phyloP scores from a whole-genome alignment of 2,113 vertebrate genomes.

The Atlantisia rogersi region DNA sequence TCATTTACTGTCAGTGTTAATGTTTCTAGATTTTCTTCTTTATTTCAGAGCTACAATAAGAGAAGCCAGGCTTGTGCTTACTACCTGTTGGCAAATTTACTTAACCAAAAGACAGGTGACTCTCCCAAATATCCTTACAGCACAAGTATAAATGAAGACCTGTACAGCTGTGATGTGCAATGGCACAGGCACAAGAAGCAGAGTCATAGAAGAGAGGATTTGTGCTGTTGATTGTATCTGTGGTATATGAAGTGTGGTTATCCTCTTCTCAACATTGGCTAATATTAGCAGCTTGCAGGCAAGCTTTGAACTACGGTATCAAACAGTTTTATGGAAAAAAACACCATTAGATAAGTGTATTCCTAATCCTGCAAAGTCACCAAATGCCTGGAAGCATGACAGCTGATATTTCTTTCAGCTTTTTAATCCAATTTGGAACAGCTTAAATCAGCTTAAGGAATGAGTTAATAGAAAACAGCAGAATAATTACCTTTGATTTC shows the following conservation, averaged over 20 bases:
- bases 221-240: neutral
- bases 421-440: neutral
- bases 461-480: slow-evolving; percentile 5
- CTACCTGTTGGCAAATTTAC: neutral
- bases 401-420: neutral
- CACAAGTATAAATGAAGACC: neutral
- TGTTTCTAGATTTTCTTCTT: neutral
- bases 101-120: neutral
- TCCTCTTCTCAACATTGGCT: neutral
- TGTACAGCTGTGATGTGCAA: neutral
- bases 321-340: neutral
- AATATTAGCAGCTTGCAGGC: neutral
- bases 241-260: neutral
- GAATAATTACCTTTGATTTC: neutral
- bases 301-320: neutral
- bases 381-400: neutral
- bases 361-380: slow-evolving; percentile 7
- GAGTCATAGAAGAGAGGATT: neutral
- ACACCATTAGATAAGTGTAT: neutral
- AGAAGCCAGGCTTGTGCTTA: neutral
- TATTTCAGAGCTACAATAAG: neutral
- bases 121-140: neutral
- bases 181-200: neutral
- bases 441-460: neutral
- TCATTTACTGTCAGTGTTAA: neutral